A percentile compares a stretch with the other conserved stretches of the same genome.
These are phyloP conservation scores for Rhimphoctona megacephalus DNA, from an alignment of 2,888 invertebrate genomes.

Conservation along the genomic window DNA sequence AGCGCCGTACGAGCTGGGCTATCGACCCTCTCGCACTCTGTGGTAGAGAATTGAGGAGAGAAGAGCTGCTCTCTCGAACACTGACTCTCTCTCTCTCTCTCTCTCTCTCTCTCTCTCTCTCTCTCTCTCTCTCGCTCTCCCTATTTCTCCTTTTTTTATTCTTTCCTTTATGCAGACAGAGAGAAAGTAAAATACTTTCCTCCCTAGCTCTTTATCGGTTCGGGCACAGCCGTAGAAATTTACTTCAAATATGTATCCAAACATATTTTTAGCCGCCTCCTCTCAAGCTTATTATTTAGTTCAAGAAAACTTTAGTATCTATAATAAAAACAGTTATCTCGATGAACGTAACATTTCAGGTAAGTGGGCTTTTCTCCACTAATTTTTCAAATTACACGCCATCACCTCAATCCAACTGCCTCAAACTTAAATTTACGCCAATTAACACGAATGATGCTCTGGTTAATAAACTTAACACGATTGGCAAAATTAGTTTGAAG, in stretches of 20 bases:
- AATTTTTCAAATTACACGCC: constrained; percentile 44
- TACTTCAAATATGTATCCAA: constrained; percentile 16
- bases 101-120: constrained; percentile 1
- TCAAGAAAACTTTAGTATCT: constrained; percentile 9
- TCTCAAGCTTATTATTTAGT: background rate
- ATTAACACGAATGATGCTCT: constrained; percentile 48
- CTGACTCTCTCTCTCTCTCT: constrained; percentile 25
- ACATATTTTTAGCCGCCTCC: constrained; percentile 11
- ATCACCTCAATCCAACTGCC: constrained; percentile 32
- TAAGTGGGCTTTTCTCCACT: constrained; percentile 30
- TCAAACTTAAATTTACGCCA: constrained; percentile 40
- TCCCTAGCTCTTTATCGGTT: constrained; percentile 17
- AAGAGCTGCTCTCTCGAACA: constrained; percentile 36
- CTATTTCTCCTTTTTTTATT: background rate
- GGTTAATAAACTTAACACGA: constrained; percentile 6
- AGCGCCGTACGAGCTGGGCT: constrained; percentile 80
- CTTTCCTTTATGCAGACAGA: background rate
- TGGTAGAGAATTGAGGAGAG: constrained; percentile 56
- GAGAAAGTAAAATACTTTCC: constrained; percentile 16
- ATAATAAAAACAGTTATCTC: background rate
- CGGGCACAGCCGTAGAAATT: constrained; percentile 8
- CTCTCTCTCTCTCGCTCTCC: constrained; percentile 17
- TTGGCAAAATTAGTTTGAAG: background rate
- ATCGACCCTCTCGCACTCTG: constrained; percentile 79
- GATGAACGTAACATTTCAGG: constrained; percentile 4